These are phyloP conservation scores for Tangara arthus DNA, from an alignment of 2,797 vertebrate species.

Conservation along the genomic window DNA sequence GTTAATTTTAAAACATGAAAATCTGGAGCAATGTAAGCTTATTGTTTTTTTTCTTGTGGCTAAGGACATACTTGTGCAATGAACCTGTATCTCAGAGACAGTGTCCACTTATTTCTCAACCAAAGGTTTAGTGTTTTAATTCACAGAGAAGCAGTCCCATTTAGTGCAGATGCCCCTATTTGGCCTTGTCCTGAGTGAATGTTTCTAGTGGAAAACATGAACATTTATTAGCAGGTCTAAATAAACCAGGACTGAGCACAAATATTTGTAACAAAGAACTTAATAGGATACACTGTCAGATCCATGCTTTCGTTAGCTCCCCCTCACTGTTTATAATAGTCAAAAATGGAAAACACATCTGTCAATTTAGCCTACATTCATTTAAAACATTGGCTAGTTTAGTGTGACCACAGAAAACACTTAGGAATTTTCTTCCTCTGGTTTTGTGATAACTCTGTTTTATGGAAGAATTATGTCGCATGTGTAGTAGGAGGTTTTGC, in stretches of 20 bases:
- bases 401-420: background rate
- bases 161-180: background rate
- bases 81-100: background rate
- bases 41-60: background rate
- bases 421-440: background rate
- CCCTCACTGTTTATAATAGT: background rate
- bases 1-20: background rate
- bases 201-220: background rate
- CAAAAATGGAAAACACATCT: background rate
- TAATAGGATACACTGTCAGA: background rate
- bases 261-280: slow-evolving; percentile 7
- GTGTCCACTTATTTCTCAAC: background rate
- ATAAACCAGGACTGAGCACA: background rate
- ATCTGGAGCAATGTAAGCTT: background rate
- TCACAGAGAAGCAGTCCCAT: background rate
- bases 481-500: background rate
- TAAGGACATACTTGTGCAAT: background rate
- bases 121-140: background rate
- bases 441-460: background rate
- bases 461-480: background rate
- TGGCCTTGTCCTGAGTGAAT: background rate
- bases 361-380: background rate
- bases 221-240: background rate
- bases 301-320: background rate
- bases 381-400: background rate